Evolutionary conservation across 2,888 invertebrate genomes (phyloP).

Genomic region (Agrochola macilenta): DNA sequence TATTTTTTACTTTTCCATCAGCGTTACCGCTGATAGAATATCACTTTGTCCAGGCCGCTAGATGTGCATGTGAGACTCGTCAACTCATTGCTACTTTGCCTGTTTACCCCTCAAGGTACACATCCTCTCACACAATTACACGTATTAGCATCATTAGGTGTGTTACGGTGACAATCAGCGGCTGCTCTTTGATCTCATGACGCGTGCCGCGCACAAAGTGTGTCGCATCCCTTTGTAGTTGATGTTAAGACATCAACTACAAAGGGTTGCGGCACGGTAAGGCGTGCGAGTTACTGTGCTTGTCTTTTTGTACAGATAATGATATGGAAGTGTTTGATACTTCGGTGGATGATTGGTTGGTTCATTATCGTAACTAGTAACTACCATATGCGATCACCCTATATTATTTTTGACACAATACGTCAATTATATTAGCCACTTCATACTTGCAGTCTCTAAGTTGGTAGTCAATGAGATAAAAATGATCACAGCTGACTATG

Average conservation of each 20-base stretch:
- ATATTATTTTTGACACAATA: background rate
- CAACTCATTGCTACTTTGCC: background rate
- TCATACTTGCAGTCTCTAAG: background rate
- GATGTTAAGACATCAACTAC: slow-evolving; percentile 30
- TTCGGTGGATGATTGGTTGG: background rate
- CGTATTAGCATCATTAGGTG: slow-evolving; percentile 52
- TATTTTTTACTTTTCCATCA: too few relatives aligned
- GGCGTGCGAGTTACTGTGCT: slow-evolving; percentile 20
- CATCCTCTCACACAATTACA: slow-evolving; percentile 38
- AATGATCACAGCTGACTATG: background rate
- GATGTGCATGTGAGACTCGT: background rate
- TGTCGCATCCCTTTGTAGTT: slow-evolving; percentile 53
- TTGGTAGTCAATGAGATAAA: background rate
- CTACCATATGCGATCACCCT: background rate
- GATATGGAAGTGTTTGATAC: slow-evolving; percentile 24
- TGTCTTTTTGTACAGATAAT: slow-evolving; percentile 36
- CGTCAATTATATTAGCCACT: background rate
- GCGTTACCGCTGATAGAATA: background rate
- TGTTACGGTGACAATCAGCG: slow-evolving; percentile 50
- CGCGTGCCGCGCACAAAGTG: slow-evolving; percentile 78
- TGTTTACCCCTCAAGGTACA: slow-evolving; percentile 23
- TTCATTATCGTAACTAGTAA: background rate
- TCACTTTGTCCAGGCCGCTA: background rate
- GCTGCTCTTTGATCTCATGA: slow-evolving; percentile 69
- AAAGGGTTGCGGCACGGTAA: background rate